Evolutionary conservation across 2,797 vertebrate species (phyloP).

Genomic region (Sebastes flavidus): DNA sequence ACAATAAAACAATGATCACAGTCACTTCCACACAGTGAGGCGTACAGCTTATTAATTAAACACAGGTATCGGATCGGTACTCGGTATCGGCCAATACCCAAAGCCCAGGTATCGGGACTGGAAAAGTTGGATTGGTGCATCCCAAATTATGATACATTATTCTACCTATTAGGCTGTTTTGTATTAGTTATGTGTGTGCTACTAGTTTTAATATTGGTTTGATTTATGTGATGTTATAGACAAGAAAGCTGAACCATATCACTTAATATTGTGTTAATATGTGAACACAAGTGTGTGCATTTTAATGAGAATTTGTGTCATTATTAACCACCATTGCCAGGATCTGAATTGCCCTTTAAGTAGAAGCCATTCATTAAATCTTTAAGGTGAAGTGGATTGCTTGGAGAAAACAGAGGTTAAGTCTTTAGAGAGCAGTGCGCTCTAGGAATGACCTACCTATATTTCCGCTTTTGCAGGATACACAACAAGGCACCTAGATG

Average conservation of each 20-base stretch:
- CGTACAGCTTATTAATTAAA: too few species aligned
- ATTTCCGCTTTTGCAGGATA: conserved; percentile 21
- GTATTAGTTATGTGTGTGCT: neutral
- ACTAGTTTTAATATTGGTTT: neutral
- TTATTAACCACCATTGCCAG: neutral
- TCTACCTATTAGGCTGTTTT: neutral
- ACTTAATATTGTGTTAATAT: neutral
- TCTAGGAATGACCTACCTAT: conserved; percentile 32
- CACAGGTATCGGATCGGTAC: too few species aligned
- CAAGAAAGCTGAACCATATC: neutral
- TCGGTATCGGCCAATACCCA: too few species aligned
- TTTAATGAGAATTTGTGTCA: neutral
- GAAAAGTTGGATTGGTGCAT: too few species aligned
- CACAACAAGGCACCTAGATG: neutral
- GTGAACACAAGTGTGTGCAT: neutral
- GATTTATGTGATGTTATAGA: neutral
- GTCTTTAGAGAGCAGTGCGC: conserved; percentile 24
- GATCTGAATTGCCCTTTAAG: neutral
- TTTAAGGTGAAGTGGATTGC: conserved; percentile 3
- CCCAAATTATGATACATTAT: neutral
- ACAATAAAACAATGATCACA: too few species aligned
- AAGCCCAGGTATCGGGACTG: too few species aligned
- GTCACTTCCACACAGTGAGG: too few species aligned
- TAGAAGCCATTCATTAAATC: conserved; percentile 29
- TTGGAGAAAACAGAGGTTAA: conserved; percentile 11